Percentiles rank a stretch among this genome's conserved stretches.
Evolutionary conservation across 2,113 vertebrate genomes (phyloP).

Genomic region (Pseudopodoces humilis): DNA sequence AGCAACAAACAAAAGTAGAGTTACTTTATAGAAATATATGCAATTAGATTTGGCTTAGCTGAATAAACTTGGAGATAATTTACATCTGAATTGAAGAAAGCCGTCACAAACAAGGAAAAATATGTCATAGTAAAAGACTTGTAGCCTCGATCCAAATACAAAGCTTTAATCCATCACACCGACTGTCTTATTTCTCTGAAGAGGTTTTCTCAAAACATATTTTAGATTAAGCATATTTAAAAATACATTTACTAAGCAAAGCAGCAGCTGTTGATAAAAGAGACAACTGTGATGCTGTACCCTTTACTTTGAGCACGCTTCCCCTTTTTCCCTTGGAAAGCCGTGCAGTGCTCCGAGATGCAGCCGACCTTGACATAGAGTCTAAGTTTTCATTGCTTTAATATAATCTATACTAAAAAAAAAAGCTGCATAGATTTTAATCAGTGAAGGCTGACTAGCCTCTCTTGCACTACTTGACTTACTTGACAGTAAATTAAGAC

Average conservation of each 20-base stretch:
- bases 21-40: conserved; percentile 37
- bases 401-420: not conserved
- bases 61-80: conserved; percentile 44
- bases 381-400: not conserved
- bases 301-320: not conserved
- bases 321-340: not conserved
- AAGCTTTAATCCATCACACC: not conserved
- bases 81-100: conserved; percentile 55
- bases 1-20: conserved; percentile 29
- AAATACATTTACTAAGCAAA: not conserved
- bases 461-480: not conserved
- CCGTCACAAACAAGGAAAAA: conserved; percentile 39
- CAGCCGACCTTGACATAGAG: fast-evolving
- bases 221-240: not conserved
- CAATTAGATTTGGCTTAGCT: conserved; percentile 48
- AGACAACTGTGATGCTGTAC: not conserved
- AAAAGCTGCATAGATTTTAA: not conserved
- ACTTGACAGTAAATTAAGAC: not conserved
- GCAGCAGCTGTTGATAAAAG: not conserved
- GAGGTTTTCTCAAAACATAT: not conserved
- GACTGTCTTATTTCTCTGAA: not conserved
- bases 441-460: not conserved
- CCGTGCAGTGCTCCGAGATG: fast-evolving
- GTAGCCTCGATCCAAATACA: not conserved
- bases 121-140: conserved; percentile 32